Conservation (phyloP, 2,888 invertebrate species). For the Apodemia mormo region DNA sequence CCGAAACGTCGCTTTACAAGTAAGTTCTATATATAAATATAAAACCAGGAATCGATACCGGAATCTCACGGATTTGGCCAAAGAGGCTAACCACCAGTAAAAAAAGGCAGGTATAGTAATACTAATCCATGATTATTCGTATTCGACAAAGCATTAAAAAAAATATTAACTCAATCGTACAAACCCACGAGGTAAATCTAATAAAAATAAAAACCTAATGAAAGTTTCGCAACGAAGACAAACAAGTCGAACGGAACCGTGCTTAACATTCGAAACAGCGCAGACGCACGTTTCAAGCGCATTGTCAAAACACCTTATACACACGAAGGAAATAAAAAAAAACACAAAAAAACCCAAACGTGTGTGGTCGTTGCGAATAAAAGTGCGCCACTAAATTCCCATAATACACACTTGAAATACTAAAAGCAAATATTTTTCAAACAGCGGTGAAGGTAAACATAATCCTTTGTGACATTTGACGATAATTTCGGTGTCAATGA, state of each 20-base stretch:
- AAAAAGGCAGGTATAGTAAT: too few relatives aligned
- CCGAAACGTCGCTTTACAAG: too few relatives aligned
- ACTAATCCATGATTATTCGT: too few relatives aligned
- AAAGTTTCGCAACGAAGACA: conserved; percentile 49
- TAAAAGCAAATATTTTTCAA: conserved; percentile 78
- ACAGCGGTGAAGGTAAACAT: conserved; percentile 67
- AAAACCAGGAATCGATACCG: too few relatives aligned
- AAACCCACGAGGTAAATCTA: background rate
- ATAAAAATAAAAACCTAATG: conserved; percentile 21
- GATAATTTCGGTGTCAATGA: conserved; percentile 75
- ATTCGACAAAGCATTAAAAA: too few relatives aligned
- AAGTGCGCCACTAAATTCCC: conserved; percentile 56
- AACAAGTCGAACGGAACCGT: conserved; percentile 58
- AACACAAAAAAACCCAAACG: conserved; percentile 45
- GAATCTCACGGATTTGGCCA: too few relatives aligned
- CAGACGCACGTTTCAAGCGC: conserved; percentile 67
- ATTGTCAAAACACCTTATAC: conserved; percentile 80
- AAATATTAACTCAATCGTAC: background rate
- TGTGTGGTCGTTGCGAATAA: conserved; percentile 69
- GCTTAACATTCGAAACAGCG: conserved; percentile 70
- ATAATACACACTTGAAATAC: conserved; percentile 68
- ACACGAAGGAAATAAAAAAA: conserved; percentile 53
- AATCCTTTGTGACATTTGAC: conserved; percentile 64
- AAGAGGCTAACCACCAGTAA: too few relatives aligned
- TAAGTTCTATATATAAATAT: too few relatives aligned